Conservation (phyloP, 2,888 invertebrate genomes). For the Rhagophthalmus giganteus region DNA sequence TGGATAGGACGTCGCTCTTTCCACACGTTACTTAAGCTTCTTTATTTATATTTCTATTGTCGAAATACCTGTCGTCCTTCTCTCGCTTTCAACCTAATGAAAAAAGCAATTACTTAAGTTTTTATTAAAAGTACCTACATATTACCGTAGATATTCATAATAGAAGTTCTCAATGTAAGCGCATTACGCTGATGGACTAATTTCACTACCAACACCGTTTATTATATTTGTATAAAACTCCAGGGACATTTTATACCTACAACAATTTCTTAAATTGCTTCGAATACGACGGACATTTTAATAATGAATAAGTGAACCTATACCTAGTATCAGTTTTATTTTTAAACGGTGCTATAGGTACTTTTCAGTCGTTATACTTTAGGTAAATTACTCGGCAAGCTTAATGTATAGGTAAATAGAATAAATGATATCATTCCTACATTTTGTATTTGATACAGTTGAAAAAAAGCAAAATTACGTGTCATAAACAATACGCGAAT, state of each 20-base stretch:
- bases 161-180: conserved; percentile 7
- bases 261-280: neutral
- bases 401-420: conserved; percentile 4
- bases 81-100: conserved; percentile 42
- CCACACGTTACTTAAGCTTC: conserved; percentile 30
- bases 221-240: conserved; percentile 8
- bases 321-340: neutral
- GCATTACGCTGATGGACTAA: conserved; percentile 13
- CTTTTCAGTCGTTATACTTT: no score
- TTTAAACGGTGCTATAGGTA: no score
- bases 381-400: neutral
- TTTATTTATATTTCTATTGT: conserved; percentile 35
- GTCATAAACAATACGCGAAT: no score
- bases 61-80: conserved; percentile 37
- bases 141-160: conserved; percentile 15
- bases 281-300: neutral
- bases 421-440: no score
- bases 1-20: conserved; percentile 40
- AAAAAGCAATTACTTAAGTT: conserved; percentile 43
- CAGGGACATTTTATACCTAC: conserved; percentile 3
- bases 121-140: conserved; percentile 24
- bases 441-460: no score
- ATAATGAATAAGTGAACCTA: neutral
- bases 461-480: no score
- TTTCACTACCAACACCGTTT: conserved; percentile 5